Percentiles rank a stretch among this genome's conserved stretches.
Conservation (phyloP, 1,140 invertebrate genomes). For the Proales similis region DNA sequence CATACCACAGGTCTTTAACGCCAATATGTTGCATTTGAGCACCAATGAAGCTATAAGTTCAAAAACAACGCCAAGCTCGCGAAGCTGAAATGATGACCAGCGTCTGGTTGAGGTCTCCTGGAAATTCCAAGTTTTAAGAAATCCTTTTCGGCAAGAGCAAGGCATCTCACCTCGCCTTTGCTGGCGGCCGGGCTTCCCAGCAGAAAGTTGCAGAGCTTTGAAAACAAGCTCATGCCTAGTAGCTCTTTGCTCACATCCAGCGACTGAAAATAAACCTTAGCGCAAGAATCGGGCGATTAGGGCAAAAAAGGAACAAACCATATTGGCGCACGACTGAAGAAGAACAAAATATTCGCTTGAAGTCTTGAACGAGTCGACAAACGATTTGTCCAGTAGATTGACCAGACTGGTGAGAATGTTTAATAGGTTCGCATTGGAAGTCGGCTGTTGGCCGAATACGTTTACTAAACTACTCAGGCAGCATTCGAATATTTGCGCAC, state of each 20-base stretch:
- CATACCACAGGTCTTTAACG: not conserved
- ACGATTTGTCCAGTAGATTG: not conserved
- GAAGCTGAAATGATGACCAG: not conserved
- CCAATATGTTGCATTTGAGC: not conserved
- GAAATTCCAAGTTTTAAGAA: too few species aligned
- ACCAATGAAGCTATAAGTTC: constrained; percentile 2
- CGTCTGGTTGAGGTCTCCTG: not conserved
- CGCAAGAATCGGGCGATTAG: too few species aligned
- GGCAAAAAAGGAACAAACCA: too few species aligned
- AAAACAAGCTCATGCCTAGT: too few species aligned
- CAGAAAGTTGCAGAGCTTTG: too few species aligned
- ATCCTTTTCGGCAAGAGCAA: too few species aligned
- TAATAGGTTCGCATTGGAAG: not conserved
- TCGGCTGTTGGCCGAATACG: not conserved
- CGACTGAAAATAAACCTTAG: too few species aligned
- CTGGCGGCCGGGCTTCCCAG: too few species aligned
- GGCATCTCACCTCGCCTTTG: too few species aligned
- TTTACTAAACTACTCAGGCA: not conserved
- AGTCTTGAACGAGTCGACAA: not conserved
- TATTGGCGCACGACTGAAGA: too few species aligned
- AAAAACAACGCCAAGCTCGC: not conserved
- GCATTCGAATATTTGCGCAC: constrained; percentile 3
- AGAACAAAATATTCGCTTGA: not conserved
- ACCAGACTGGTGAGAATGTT: not conserved
- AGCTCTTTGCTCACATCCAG: too few species aligned